These are phyloP conservation scores for Oophaga pumilio DNA, from an alignment of 2,113 vertebrate species.

Conservation along the genomic window DNA sequence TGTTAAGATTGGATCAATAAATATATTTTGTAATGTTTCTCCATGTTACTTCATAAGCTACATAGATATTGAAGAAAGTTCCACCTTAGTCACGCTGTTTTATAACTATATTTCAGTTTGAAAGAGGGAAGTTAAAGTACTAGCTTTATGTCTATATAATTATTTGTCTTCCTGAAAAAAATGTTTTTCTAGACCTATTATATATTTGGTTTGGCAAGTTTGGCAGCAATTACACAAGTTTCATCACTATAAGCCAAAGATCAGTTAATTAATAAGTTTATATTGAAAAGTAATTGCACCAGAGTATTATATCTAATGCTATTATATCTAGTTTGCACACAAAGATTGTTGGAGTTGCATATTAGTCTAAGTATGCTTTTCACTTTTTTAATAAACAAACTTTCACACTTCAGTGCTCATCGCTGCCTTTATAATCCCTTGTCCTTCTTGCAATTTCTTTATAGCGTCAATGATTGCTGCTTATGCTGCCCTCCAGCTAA, in stretches of 20 bases:
- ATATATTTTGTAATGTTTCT: background rate
- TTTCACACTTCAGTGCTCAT: constrained; percentile 12
- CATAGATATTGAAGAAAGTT: background rate
- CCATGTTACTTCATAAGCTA: background rate
- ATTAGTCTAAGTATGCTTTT: constrained; percentile 15
- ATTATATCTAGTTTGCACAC: background rate
- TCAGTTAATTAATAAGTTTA: background rate
- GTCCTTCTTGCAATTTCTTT: constrained; percentile 3
- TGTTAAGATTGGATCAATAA: background rate
- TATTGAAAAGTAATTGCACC: background rate
- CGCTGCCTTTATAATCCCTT: background rate
- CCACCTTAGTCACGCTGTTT: background rate
- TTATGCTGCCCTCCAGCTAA: constrained; percentile 39
- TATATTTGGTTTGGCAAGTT: background rate
- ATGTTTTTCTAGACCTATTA: background rate
- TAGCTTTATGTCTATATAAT: background rate
- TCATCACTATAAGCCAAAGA: background rate
- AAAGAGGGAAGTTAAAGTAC: background rate
- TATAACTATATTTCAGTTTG: background rate
- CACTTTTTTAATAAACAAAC: constrained; percentile 10
- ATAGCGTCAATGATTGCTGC: constrained; percentile 38
- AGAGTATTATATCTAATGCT: background rate
- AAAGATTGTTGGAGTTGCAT: constrained; percentile 2
- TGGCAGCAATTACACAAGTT: background rate
- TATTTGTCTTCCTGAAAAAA: background rate